A percentile compares a stretch with the other conserved stretches of the same genome.
phyloP scores from a whole-genome alignment of 2,113 vertebrate species.

The Jaculus jaculus region DNA sequence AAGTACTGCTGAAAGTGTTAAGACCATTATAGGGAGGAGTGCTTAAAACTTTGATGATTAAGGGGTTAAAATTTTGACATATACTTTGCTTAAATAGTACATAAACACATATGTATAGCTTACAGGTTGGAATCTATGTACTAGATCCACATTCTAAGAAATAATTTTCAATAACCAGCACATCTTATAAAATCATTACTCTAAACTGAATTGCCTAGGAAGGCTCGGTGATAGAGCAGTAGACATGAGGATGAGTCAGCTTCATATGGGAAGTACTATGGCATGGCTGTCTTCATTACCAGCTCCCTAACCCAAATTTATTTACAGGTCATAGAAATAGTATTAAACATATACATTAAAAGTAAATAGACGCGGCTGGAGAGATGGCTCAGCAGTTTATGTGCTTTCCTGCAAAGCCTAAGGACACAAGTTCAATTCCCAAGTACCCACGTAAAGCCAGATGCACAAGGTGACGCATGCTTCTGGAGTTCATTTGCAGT shows the following conservation, averaged over 20 bases:
- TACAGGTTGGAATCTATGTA: not conserved
- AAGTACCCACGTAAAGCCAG: too few relatives aligned
- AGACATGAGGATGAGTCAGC: not conserved
- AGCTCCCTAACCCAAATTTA: not conserved
- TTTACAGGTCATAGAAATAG: slow-evolving; percentile 1
- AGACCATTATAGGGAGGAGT: not conserved
- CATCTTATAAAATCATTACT: slow-evolving; percentile 1
- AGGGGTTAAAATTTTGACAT: slow-evolving; percentile 7
- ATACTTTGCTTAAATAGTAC: not conserved
- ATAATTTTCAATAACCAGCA: not conserved
- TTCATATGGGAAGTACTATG: not conserved
- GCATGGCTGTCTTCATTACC: not conserved
- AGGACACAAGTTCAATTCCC: too few relatives aligned
- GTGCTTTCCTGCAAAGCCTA: too few relatives aligned
- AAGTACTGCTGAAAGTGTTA: not conserved
- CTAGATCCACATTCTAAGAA: not conserved
- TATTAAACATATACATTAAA: slow-evolving; percentile 4
- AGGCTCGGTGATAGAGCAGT: not conserved
- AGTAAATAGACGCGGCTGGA: not conserved
- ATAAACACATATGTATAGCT: not conserved
- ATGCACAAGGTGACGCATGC: too few relatives aligned
- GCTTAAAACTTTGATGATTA: slow-evolving; percentile 28
- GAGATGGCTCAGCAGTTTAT: too few relatives aligned
- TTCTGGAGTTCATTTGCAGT: too few relatives aligned
- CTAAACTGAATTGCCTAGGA: not conserved